A percentile compares a stretch with the other conserved stretches of the same genome.
Evolutionary conservation across 2,888 invertebrate genomes (phyloP).

Genomic region (Lasioglossum zephyrum): DNA sequence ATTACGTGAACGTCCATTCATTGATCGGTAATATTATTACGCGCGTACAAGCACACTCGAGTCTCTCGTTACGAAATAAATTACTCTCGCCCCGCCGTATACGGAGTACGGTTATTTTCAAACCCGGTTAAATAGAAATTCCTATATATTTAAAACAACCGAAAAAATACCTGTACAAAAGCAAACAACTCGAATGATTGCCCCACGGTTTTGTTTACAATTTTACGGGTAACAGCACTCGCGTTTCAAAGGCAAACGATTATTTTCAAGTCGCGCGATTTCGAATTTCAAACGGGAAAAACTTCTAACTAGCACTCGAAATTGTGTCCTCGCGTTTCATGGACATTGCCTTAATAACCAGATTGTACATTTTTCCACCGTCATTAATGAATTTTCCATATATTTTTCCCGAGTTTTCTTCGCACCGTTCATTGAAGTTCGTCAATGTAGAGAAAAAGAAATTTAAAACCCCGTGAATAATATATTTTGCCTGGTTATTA

Average conservation of each 20-base stretch:
- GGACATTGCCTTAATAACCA: neutral
- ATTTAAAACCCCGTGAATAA: neutral
- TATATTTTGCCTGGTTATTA: neutral
- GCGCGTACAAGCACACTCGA: constrained; percentile 36
- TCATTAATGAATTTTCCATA: neutral
- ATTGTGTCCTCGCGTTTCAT: neutral
- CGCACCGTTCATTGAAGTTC: neutral
- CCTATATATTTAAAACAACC: neutral
- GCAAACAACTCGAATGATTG: constrained; percentile 11
- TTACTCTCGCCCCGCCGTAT: constrained; percentile 29
- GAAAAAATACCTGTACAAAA: neutral
- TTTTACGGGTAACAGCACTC: neutral
- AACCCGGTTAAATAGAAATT: constrained; percentile 13
- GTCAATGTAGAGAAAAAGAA: neutral
- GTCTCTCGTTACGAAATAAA: constrained; percentile 45
- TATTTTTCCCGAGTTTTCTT: neutral
- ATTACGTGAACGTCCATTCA: constrained; percentile 57
- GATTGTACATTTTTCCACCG: neutral
- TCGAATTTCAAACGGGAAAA: constrained; percentile 1
- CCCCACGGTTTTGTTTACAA: constrained; percentile 16
- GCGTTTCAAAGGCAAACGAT: constrained; percentile 7
- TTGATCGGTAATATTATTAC: constrained; percentile 53
- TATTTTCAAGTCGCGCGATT: constrained; percentile 14
- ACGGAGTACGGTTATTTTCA: constrained; percentile 36
- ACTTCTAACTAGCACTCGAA: neutral